These are phyloP conservation scores for Botrylloides violaceus DNA, from an alignment of 23 tunicate species.

Conservation along the genomic window DNA sequence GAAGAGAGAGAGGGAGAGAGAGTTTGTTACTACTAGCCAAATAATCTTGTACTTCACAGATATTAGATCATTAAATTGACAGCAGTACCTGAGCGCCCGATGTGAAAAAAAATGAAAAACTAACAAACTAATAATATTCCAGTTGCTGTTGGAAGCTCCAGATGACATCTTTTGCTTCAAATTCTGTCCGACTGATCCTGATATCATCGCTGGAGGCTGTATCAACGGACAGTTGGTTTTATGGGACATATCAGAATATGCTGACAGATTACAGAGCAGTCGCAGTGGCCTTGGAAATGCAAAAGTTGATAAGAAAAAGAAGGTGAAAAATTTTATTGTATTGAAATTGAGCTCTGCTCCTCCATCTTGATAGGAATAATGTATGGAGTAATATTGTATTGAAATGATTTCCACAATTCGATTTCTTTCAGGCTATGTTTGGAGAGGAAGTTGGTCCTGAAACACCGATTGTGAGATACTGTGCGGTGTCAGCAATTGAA, in stretches of 20 bases:
- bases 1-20: no score
- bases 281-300: slow-evolving; percentile 22
- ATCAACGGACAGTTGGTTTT: slow-evolving; percentile 94
- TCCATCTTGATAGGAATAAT: no score
- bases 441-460: slow-evolving; percentile 91
- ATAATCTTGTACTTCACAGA: no score
- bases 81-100: no score
- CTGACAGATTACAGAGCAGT: slow-evolving; percentile 54
- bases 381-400: no score
- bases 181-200: slow-evolving; percentile 86
- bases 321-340: slow-evolving; percentile 10
- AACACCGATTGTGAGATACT: slow-evolving; percentile 75
- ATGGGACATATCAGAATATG: slow-evolving; percentile 87
- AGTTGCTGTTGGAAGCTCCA: slow-evolving; percentile 91
- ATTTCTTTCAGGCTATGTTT: slow-evolving; percentile 68
- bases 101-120: no score
- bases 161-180: slow-evolving; percentile 81
- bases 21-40: no score
- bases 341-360: background rate
- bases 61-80: no score
- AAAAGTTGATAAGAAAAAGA: slow-evolving; percentile 35
- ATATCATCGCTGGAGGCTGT: slow-evolving; percentile 96
- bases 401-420: no score
- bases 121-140: no score
- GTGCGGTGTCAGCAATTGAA: slow-evolving; percentile 96